A percentile compares a stretch with the other conserved stretches of the same genome.
phyloP scores from a whole-genome alignment of 2,888 invertebrate species.

The Melipona beecheii region DNA sequence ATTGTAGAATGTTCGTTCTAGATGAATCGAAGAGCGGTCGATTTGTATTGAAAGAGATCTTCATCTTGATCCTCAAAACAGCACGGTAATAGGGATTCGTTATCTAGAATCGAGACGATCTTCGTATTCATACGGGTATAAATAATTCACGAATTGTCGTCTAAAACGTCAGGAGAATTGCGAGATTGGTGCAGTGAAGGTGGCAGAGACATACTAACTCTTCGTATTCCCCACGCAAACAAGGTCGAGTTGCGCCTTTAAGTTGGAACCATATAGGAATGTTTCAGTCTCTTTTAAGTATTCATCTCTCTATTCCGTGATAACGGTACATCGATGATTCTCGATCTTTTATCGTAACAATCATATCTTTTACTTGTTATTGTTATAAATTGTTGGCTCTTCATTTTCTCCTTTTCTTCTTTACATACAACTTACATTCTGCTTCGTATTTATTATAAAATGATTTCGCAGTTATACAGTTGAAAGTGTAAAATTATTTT shows the following conservation, averaged over 20 bases:
- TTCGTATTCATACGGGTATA: conserved; percentile 14
- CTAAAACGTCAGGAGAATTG: conserved; percentile 20
- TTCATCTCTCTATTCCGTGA: conserved; percentile 36
- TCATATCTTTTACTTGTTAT: neutral
- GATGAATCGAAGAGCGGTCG: neutral
- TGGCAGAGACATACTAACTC: conserved; percentile 18
- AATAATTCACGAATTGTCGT: conserved; percentile 36
- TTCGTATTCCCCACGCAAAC: conserved; percentile 37
- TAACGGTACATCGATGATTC: conserved; percentile 55
- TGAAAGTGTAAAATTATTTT: neutral
- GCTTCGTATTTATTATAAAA: neutral
- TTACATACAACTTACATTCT: neutral
- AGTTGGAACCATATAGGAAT: conserved; percentile 30
- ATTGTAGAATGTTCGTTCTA: neutral
- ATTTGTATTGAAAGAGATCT: neutral
- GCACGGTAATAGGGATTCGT: conserved; percentile 25
- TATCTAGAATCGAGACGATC: conserved; percentile 3
- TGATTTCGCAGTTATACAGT: neutral
- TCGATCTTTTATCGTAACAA: conserved; percentile 41
- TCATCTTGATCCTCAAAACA: neutral
- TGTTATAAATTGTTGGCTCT: neutral
- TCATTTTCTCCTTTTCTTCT: neutral
- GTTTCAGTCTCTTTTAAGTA: conserved; percentile 23
- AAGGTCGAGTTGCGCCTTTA: conserved; percentile 40
- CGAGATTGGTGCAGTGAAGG: conserved; percentile 34